These are phyloP conservation scores for Sorex maritimensis DNA, from an alignment of 2,797 vertebrate genomes.

Conservation along the genomic window DNA sequence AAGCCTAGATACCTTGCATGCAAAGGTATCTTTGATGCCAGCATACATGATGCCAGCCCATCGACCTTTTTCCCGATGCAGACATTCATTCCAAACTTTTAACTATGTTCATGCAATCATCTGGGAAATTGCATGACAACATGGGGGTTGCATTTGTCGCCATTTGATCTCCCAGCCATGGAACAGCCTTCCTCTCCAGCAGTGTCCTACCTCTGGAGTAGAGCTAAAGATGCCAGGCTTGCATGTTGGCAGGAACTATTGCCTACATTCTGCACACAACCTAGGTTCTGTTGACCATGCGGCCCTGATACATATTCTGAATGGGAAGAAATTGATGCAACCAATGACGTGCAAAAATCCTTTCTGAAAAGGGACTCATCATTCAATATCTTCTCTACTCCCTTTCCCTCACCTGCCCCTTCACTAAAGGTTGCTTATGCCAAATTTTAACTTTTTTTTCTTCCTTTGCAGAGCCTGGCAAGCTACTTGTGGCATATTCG, in stretches of 20 bases:
- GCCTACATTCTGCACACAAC: not conserved
- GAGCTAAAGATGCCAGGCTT: not conserved
- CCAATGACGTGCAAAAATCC: not conserved
- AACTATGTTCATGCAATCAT: not conserved
- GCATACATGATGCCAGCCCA: no score
- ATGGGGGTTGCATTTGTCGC: not conserved
- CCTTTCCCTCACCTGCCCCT: no score
- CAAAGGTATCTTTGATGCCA: no score
- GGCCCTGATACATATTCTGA: not conserved
- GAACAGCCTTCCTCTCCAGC: not conserved
- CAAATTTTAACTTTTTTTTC: no score
- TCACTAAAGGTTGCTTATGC: no score
- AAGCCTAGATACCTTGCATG: no score
- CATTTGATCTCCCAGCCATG: not conserved
- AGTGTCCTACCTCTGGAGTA: not conserved
- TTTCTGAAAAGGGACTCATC: not conserved
- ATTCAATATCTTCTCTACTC: no score
- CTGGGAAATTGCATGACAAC: not conserved
- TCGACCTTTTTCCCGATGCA: not conserved
- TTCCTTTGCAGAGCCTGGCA: no score
- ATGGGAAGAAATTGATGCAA: not conserved
- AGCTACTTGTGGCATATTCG: no score
- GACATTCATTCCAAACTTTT: constrained; percentile 30
- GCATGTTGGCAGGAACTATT: not conserved
- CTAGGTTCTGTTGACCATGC: not conserved